Evolutionary conservation across 1,140 invertebrate genomes (phyloP), one percentile per base, ranked within the genome.

Genomic region (Drosophila kepulauana): DNA sequence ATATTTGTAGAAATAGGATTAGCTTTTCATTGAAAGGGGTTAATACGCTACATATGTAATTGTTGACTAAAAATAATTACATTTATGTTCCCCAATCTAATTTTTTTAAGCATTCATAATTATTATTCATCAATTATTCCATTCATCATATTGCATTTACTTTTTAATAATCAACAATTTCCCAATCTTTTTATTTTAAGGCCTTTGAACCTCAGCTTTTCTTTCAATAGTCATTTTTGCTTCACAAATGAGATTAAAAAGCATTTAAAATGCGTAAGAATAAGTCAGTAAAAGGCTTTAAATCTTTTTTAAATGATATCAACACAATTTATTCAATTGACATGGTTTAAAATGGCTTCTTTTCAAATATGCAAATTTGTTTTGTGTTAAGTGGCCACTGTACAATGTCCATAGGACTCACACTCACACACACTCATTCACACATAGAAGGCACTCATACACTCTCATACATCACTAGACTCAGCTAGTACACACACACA

Each of bases 301-400:
- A 16, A 52, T 35, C 4, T 52, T n/a, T 13, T 52, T 11, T 63
- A 65, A 54, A 30, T 65, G 25, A 43, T 13, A 43, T 43, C 4
- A 56, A 16, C 51, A 16, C 28, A 65, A 56, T 65, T 65, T 56
- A 65, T 65, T 54, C 41, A 43, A 25, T 65, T 56, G 63, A 56
- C 51, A 65, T 8, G 63, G 13, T n/a, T 52, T 33, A 56, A 56
- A 52, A 56, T 54, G 56, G 41, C 41, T 65, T 54, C 51, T 54
- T 65, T 65, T 65, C 41, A 56, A 30, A 45, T 75, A 70, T 75
- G 72, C 58, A 75, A 75, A 75, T 75, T 75, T 75, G 66, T 35
- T 57, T 70, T 49, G 72, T 28, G 66, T 20, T 75, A 75, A 75
- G 72, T 75, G 66, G 66, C 72, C 72, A 70, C 66, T 70, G 66